Conservation (phyloP, 2,113 vertebrate species). For the Xenus cinereus region DNA sequence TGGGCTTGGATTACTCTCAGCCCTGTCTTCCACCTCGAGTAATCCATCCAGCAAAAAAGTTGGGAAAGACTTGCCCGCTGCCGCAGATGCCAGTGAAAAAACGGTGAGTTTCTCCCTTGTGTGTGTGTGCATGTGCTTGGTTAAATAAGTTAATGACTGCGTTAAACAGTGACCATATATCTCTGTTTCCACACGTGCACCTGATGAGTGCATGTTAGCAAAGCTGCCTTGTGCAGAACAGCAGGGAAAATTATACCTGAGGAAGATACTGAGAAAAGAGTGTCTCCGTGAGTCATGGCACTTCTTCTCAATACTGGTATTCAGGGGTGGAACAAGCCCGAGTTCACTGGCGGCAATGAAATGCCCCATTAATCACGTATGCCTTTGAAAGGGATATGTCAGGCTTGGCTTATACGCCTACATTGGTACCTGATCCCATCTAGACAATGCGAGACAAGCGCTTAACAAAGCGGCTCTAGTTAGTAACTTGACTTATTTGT, state of each 20-base stretch:
- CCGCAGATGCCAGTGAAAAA: neutral
- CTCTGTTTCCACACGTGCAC: neutral
- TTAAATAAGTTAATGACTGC: neutral
- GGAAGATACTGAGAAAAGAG: neutral
- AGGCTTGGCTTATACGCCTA: constrained; percentile 66
- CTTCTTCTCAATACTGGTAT: constrained; percentile 36
- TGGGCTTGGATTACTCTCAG: neutral
- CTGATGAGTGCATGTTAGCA: neutral
- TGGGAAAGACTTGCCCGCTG: neutral
- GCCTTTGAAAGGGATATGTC: constrained; percentile 71
- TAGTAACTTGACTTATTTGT: constrained; percentile 65
- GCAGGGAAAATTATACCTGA: neutral
- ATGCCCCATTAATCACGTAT: constrained; percentile 71
- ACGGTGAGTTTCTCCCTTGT: neutral
- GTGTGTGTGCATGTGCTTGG: neutral
- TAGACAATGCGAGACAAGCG: constrained; percentile 53
- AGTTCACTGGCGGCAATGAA: constrained; percentile 69
- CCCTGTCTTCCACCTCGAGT: neutral
- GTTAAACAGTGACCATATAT: neutral
- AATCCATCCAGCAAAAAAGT: neutral
- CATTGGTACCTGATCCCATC: constrained; percentile 61
- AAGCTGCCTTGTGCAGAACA: neutral
- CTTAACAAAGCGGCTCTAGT: constrained; percentile 50
- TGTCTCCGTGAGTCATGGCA: neutral
- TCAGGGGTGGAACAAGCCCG: constrained; percentile 59